Evolutionary conservation across 1,140 invertebrate species (phyloP).

Genomic region (Cotesia chilonis): DNA sequence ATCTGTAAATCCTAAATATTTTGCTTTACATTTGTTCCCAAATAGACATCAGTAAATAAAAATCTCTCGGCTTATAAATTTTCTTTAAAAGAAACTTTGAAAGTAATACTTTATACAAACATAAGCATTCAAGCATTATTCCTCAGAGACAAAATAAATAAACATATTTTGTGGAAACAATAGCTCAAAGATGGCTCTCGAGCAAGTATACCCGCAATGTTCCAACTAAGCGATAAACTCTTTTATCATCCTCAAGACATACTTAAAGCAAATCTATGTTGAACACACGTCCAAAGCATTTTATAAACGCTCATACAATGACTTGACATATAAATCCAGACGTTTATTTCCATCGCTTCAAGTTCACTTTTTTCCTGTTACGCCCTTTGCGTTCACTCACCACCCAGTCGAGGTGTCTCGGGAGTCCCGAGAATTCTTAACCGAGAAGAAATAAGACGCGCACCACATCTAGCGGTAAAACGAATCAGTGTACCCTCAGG

Average conservation of each 20-base stretch:
- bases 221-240: conserved; percentile 5
- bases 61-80: too few species aligned
- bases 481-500: conserved; percentile 22
- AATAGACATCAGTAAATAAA: too few species aligned
- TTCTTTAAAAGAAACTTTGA: too few species aligned
- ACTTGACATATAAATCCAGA: conserved; percentile 24
- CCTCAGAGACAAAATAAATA: not conserved
- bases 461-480: conserved; percentile 22
- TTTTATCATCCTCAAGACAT: not conserved
- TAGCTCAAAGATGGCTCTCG: not conserved
- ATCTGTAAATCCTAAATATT: too few species aligned
- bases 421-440: conserved; percentile 22
- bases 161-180: not conserved
- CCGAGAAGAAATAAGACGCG: not conserved
- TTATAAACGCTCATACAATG: not conserved
- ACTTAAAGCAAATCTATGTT: too few species aligned
- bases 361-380: not conserved
- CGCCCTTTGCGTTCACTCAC: not conserved
- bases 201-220: not conserved
- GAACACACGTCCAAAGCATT: not conserved
- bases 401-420: not conserved
- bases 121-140: too few species aligned
- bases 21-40: too few species aligned
- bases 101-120: too few species aligned
- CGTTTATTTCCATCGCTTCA: conserved; percentile 22